A percentile compares a stretch with the other conserved stretches of the same genome.
phyloP scores from a whole-genome alignment of 2,888 invertebrate genomes.

The Agrilus biguttatus region DNA sequence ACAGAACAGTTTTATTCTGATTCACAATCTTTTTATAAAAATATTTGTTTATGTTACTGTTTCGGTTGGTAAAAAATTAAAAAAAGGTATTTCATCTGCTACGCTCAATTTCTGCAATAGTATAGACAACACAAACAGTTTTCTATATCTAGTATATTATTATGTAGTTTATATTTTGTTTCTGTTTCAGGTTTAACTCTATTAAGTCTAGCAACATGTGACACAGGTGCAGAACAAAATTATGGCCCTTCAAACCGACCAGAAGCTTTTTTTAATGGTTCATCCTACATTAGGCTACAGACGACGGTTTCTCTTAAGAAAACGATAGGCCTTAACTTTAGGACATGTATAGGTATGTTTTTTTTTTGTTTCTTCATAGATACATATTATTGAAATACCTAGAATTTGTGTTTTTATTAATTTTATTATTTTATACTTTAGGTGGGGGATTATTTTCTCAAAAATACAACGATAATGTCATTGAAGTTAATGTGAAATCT shows the following conservation, averaged over 20 bases:
- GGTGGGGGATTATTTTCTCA: conserved; percentile 59
- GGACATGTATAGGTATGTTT: conserved; percentile 52
- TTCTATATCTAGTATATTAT: no score
- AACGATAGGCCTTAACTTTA: conserved; percentile 69
- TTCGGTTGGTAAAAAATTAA: no score
- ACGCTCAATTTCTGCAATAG: no score
- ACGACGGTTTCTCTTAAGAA: conserved; percentile 63
- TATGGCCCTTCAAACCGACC: conserved; percentile 45
- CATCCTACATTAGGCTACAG: conserved; percentile 57
- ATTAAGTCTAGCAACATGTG: no score
- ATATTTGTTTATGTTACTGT: no score
- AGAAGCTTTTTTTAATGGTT: conserved; percentile 75
- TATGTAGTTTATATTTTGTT: no score
- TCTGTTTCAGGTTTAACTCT: no score
- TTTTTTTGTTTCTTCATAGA: background rate
- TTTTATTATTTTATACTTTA: conserved; percentile 19
- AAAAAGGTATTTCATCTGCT: no score
- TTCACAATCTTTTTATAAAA: no score
- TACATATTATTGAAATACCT: no score
- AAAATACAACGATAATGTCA: conserved; percentile 39
- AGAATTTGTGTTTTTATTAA: background rate
- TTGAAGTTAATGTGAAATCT: conserved; percentile 24
- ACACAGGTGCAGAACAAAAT: conserved; percentile 4
- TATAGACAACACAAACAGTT: no score
- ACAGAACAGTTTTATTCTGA: no score